Evolutionary conservation across 2,888 invertebrate genomes (phyloP), one percentile per base, ranked within the genome.

Genomic region (Zhuqinia jingwanae): DNA sequence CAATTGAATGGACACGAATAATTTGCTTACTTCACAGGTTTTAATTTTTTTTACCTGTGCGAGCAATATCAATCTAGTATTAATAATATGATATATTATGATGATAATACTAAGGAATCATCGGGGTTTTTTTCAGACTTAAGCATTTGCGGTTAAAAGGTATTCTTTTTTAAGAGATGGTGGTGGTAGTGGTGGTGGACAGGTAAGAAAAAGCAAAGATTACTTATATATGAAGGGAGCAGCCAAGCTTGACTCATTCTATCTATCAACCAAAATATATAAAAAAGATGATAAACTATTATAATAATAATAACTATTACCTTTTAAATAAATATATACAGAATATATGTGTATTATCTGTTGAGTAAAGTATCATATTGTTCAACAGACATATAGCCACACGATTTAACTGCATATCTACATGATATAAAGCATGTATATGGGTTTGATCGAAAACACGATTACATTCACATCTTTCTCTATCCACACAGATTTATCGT

Each of bases 181-280:
- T n/a, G n/a, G n/a, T n/a, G n/a, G n/a, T n/a, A n/a, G n/a, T n/a
- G 68, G n/a, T 30, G 53, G 36, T 56, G 56, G 20, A 30, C 75
- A 75, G 22, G 75, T 56, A 75, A 73, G 17, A 11, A 27, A 65
- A 22, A 36, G 63, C 22, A 6, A 65, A 17, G 65, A 65, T n/a
- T n/a, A 56, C 6, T 11, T 15, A 17, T 15, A 11, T 5, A 13
- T 15, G 70, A 73, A 60, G 68, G 76, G 83, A 77, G 83, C 65
- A 83, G 83, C 83, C 76, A 77, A 27, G 83, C 83, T 83, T 83
- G 83, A 83, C 77, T 83, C 83, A 83, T 60, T 58, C 6, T 63
- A 79, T 53, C 58, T 10, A 53, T 30, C 17, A 56, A 6, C 17
- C 30, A 2, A 36, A 36, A n/a, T n/a, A n/a, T n/a, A n/a, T n/a